These are phyloP conservation scores for Eilema griseolum DNA, from an alignment of 2,888 invertebrate species.

Conservation along the genomic window DNA sequence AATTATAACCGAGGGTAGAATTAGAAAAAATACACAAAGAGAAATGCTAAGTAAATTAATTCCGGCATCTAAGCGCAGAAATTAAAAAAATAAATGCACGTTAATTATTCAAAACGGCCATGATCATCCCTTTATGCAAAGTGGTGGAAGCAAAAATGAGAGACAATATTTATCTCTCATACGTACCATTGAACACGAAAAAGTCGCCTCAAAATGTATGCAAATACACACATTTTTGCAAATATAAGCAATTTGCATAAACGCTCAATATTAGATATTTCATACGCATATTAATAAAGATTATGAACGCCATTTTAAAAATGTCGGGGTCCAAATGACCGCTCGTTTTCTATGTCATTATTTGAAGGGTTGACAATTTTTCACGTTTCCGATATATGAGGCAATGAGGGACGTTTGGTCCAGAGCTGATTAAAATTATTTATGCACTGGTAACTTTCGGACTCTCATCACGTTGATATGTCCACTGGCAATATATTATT, in stretches of 20 bases:
- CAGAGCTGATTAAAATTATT: conserved; percentile 45
- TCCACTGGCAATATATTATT: not conserved
- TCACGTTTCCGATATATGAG: conserved; percentile 50
- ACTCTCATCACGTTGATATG: not conserved
- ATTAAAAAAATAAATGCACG: conserved; percentile 52
- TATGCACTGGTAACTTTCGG: conserved; percentile 27
- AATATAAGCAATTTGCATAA: conserved; percentile 73
- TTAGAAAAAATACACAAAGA: conserved; percentile 22
- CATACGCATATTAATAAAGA: conserved; percentile 70
- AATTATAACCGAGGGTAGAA: conserved; percentile 7
- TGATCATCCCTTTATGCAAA: conserved; percentile 70
- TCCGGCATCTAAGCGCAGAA: conserved; percentile 41
- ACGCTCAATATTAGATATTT: conserved; percentile 68
- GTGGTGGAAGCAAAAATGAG: conserved; percentile 61
- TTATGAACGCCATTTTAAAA: conserved; percentile 60
- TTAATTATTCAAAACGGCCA: conserved; percentile 65
- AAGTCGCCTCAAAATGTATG: conserved; percentile 77
- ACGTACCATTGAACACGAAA: conserved; percentile 78
- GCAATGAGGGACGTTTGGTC: conserved; percentile 21
- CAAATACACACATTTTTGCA: conserved; percentile 66
- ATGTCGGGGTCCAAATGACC: conserved; percentile 59
- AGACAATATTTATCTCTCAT: conserved; percentile 77
- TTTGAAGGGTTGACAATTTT: conserved; percentile 59
- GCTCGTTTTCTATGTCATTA: conserved; percentile 55
- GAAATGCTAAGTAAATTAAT: conserved; percentile 54